Evolutionary conservation across 1,140 invertebrate genomes (phyloP), one percentile per base, ranked within the genome.

Genomic region (Hypsibius dujardini): DNA sequence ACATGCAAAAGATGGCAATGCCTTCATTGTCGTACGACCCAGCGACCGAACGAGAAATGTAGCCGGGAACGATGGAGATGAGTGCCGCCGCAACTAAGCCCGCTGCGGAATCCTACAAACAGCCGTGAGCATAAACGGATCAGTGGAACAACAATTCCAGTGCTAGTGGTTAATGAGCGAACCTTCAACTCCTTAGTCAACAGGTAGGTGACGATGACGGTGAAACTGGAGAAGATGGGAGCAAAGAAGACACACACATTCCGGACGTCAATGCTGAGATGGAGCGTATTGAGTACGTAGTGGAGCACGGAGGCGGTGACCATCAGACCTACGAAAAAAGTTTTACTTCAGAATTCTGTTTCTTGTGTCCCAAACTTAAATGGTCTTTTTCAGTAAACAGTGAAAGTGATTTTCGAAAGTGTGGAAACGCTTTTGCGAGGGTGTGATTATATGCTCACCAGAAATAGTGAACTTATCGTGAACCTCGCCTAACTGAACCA

Each of bases 21-120:
- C 92, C 94, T 84, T 98, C 95, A 79, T 97, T 98, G 79, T 98
- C 94, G 78, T 97, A 98, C 59, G 92, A 95, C 47, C 94, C 94
- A 71, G 94, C 94, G 2, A 97, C 94, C 1, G 93, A 97, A 75
- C 94, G 76, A 59, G 91, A 95, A 76, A 98, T 98, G 78, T 97
- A 97, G 28, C 93, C 94, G 47, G 94, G 94, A 2, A 98, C 94
- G 75, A 97, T 95, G 1, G 93, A 86, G 73, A 97, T 95, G 85
- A 97, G 88, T 14, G 90, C 86, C 7, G 93, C 93, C 3, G 93
- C 92, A 46, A 95, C 88, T 47, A 98, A 81, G 15, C 93, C 94
- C 60, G 94, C 89, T 56, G 90, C 88, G 75, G 90, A 87, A 83
- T 91, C 88, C 87, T 93, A 78, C 62, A 78, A 74, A 47, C 72